These are phyloP conservation scores for Tethea ocularis DNA, from an alignment of 2,888 invertebrate genomes.

Conservation along the genomic window DNA sequence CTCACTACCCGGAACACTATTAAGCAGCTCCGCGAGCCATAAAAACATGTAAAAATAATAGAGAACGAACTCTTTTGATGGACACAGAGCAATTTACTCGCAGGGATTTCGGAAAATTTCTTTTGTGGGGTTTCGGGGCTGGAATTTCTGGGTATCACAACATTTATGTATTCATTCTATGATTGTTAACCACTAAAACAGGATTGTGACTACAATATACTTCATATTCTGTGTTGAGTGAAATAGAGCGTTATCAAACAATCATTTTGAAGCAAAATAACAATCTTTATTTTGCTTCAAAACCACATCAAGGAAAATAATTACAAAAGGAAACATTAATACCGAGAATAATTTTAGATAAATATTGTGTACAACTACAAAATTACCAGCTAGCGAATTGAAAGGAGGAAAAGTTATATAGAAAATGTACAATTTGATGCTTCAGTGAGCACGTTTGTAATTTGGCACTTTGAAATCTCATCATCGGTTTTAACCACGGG, in stretches of 20 bases:
- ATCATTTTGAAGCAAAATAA: neutral
- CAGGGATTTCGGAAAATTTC: slow-evolving; percentile 53
- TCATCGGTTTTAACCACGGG: neutral
- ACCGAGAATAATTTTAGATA: neutral
- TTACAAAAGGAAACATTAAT: neutral
- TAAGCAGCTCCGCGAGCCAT: slow-evolving; percentile 70
- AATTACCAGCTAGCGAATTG: neutral
- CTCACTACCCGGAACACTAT: slow-evolving; percentile 77
- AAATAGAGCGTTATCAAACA: too few species aligned
- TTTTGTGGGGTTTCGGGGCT: slow-evolving; percentile 30
- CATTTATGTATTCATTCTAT: neutral
- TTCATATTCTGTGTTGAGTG: too few species aligned
- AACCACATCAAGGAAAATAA: neutral
- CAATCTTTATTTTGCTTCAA: neutral
- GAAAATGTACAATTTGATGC: slow-evolving; percentile 1
- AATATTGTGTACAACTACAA: neutral
- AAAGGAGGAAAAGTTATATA: neutral
- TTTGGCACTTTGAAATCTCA: neutral
- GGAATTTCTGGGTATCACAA: slow-evolving; percentile 4
- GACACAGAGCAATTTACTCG: slow-evolving; percentile 61
- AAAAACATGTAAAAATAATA: slow-evolving; percentile 69
- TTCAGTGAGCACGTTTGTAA: slow-evolving; percentile 2
- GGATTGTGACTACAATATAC: too few species aligned
- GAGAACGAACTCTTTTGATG: slow-evolving; percentile 49
- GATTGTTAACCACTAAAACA: neutral